phyloP scores from a whole-genome alignment of 2,113 vertebrate species.

The Apteryx mantelli region DNA sequence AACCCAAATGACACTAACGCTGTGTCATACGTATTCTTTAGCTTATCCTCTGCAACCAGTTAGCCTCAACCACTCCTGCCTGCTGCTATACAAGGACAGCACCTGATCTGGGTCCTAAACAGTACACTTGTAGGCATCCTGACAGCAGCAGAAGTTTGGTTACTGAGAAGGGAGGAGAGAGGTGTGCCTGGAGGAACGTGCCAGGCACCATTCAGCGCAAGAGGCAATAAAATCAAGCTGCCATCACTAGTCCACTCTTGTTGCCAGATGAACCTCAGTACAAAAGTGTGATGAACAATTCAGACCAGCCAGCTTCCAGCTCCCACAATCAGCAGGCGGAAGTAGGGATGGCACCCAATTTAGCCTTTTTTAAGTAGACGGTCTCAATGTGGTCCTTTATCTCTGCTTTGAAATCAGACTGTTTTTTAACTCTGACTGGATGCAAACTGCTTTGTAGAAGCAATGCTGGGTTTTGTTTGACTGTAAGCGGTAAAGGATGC shows the following conservation, averaged over 20 bases:
- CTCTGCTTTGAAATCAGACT: not conserved
- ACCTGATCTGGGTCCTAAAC: no score
- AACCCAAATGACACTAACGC: not conserved
- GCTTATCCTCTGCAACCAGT: not conserved
- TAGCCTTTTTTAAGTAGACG: not conserved
- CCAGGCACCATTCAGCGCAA: not conserved
- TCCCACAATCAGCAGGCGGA: not conserved
- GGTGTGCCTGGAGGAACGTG: not conserved
- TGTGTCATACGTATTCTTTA: not conserved
- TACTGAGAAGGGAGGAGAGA: not conserved
- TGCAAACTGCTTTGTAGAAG: not conserved
- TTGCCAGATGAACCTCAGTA: not conserved
- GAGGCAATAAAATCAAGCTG: not conserved
- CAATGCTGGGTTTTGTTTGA: not conserved
- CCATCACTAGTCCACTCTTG: not conserved
- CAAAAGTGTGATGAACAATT: not conserved
- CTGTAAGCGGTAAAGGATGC: not conserved
- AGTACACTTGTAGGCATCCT: not conserved
- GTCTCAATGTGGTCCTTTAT: not conserved
- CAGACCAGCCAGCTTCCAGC: not conserved
- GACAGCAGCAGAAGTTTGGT: not conserved
- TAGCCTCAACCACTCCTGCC: not conserved
- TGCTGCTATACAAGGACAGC: not conserved
- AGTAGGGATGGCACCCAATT: not conserved
- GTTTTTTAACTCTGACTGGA: not conserved